These are phyloP conservation scores for Philopotamus ludificatus DNA, from an alignment of 1,140 invertebrate species.

Conservation along the genomic window DNA sequence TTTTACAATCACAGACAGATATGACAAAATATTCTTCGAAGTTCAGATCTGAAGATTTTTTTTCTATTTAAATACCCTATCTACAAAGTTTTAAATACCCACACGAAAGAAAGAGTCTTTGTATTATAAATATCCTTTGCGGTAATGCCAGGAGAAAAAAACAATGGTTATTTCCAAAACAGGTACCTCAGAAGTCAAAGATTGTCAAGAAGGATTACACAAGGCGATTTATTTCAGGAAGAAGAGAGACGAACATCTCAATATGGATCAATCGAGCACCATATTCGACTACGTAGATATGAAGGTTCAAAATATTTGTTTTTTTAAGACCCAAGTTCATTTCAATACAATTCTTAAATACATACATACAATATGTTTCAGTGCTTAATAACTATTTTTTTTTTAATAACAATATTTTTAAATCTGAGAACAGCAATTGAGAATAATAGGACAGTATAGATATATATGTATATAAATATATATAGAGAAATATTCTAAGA, in stretches of 20 bases:
- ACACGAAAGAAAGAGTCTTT: constrained; percentile 16
- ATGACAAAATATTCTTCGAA: constrained; percentile 20
- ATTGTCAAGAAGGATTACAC: constrained; percentile 30
- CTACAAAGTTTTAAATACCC: constrained; percentile 1
- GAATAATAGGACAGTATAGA: not conserved
- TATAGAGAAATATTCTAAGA: not conserved
- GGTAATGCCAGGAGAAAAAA: too few species aligned
- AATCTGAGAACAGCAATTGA: not conserved
- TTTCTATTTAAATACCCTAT: constrained; percentile 7
- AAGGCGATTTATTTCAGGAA: constrained; percentile 26
- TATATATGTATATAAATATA: not conserved
- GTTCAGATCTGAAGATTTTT: not conserved
- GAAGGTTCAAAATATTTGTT: too few species aligned
- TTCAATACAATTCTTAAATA: too few species aligned
- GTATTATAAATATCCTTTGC: not conserved
- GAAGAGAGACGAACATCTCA: constrained; percentile 18
- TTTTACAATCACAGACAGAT: constrained; percentile 35
- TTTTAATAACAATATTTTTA: not conserved
- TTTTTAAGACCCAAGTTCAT: too few species aligned
- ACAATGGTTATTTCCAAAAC: too few species aligned
- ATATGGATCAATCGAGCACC: constrained; percentile 12
- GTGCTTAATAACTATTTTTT: not conserved
- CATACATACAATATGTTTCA: too few species aligned
- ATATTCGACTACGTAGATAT: too few species aligned
- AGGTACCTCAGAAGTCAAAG: constrained; percentile 7